phyloP scores from a whole-genome alignment of 2,113 vertebrate species.

The Corydoras maculifer region DNA sequence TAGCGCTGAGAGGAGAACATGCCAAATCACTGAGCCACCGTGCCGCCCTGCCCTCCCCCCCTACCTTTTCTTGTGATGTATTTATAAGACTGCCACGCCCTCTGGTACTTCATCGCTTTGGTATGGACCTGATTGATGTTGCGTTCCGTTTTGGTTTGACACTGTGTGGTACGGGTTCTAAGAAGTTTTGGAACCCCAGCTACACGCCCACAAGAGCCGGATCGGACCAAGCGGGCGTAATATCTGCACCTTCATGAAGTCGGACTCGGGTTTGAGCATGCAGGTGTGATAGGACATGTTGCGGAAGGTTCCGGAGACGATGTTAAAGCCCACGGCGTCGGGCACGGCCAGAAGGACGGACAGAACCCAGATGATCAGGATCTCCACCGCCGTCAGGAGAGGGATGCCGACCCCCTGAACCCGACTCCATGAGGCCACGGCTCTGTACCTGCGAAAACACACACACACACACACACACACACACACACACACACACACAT shows the following conservation, averaged over 20 bases:
- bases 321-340: conserved; percentile 82
- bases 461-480: background rate
- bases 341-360: conserved; percentile 87
- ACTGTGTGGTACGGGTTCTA: no score
- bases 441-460: conserved; percentile 76
- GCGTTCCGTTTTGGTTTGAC: no score
- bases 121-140: no score
- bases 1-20: no score
- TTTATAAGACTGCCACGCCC: no score
- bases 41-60: background rate
- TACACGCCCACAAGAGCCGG: no score
- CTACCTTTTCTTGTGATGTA: no score
- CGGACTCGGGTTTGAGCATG: conserved; percentile 70
- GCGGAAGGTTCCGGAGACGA: conserved; percentile 66
- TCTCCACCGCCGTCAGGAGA: conserved; percentile 84
- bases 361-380: conserved; percentile 85
- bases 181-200: no score
- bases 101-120: no score
- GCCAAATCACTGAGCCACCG: no score
- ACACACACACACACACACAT: background rate
- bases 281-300: conserved; percentile 69
- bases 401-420: conserved; percentile 95
- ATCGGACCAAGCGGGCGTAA: background rate
- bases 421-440: conserved; percentile 94
- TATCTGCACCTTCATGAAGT: conserved; percentile 71